A percentile compares a stretch with the other conserved stretches of the same genome.
These are phyloP conservation scores for Theocolax elegans DNA, from an alignment of 1,140 invertebrate species.

Conservation along the genomic window DNA sequence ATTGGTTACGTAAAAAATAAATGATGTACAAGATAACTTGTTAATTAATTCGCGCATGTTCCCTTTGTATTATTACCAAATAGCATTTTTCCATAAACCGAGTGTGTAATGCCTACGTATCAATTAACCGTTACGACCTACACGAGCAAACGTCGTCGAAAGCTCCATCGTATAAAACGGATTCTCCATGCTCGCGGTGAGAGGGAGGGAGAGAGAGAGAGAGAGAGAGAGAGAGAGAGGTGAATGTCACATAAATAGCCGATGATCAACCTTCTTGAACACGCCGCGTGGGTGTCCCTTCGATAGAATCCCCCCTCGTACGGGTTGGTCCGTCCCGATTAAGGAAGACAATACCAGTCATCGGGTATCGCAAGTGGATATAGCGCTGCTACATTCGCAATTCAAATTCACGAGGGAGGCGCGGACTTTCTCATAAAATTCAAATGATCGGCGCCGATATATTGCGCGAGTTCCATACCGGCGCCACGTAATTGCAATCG, in stretches of 20 bases:
- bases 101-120: neutral
- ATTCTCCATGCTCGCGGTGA: no score
- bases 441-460: slow-evolving; percentile 6
- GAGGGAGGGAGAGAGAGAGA: neutral
- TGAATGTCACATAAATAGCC: slow-evolving; percentile 6
- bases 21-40: no score
- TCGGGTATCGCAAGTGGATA: neutral
- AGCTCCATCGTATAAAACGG: no score
- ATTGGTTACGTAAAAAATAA: no score
- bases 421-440: slow-evolving; percentile 22
- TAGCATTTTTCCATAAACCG: neutral
- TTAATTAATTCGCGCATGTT: neutral
- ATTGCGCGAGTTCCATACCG: no score
- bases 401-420: slow-evolving; percentile 5
- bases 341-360: slow-evolving; percentile 19
- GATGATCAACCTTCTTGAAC: neutral
- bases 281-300: neutral
- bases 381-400: slow-evolving; percentile 12
- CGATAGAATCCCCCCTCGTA: neutral
- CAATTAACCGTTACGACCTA: no score
- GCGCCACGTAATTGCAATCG: slow-evolving; percentile 13
- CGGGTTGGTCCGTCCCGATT: neutral
- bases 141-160: no score
- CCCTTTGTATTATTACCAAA: neutral
- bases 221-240: neutral